Base-by-base conservation (phyloP, 2,113 vertebrate genomes). In the Gadus macrocephalus region DNA sequence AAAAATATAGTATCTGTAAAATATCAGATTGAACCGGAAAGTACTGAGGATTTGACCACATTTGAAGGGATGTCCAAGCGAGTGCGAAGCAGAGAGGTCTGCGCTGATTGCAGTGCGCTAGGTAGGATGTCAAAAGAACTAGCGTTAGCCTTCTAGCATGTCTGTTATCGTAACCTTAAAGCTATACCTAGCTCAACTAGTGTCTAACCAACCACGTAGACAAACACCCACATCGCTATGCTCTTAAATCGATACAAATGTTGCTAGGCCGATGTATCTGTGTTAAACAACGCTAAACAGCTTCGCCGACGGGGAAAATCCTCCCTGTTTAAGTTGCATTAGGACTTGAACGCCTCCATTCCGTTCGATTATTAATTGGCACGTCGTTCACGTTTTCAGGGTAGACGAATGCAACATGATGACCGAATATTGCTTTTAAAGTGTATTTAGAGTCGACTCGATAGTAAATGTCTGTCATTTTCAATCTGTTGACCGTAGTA, bases 101-200 rank as follows among this genome's bases (percentile, higher is more conserved):
- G 96, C 92, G 96, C 95, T 16, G 96, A 98, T 84, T 98, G 96
- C 93, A 96, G 94, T 83, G 92, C 94, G 63, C 89, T 87, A 78
- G 96, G 96, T 97, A 91, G 8, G 42, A 49, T 14, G 42, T 49
- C 42, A 49, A 14, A 49, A 25, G 2, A 9, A 9, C 42, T 14
- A 49, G 42, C 42, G 6, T 49, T 17, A n/a, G 15, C 11, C 14
- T 56, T 56, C 17, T 14, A 15, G 58, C 15, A 19, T 59, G 15
- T 59, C 58, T 8, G 31, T 35, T 35, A 35, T 35, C 31, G 31
- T 35, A 35, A 35, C 31, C 31, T 35, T 35, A 35, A 7, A 35
- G 6, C 31, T 35, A 35, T 35, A 1, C 4, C 42, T 9, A 9
- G 42, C 42, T 9, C 42, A 14, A 14, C 42, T 14, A 49, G 42